Evolutionary conservation across 2,113 vertebrate species (phyloP), one percentile per base, ranked within the genome.

Genomic region (Limanda limanda): DNA sequence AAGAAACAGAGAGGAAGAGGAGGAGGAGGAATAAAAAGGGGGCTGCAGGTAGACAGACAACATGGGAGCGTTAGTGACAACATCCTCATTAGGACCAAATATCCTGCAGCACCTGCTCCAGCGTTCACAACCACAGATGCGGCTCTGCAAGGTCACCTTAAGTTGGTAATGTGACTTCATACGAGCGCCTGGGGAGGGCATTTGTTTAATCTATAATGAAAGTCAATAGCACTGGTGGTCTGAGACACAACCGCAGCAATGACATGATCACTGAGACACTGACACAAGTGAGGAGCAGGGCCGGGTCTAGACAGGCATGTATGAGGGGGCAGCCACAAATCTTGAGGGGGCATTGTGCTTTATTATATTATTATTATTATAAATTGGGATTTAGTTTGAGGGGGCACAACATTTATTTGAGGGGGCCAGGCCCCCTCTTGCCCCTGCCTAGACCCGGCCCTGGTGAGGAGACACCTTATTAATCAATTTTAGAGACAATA

Each of bases 21-120:
- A 13, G 18, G 23, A 56, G 5, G 5, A 10, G n/a, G 18, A 51
- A 51, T 17, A 51, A 51, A 18, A 51, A 51, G 20, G 11, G 45
- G 5, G 35, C 9, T 12, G 14, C 42, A 60, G 17, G 58, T 11
- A 68, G n/a, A 74, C 20, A 42, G 23, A 76, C 60, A 51, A 51
- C 42, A 18, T 48, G 56, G 40, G 40, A 42, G 40, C 3, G 4
- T 17, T 40, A n/a, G 52, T 12, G 14, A 51, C 3, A 48, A 51
- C 8, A 73, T 71, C 59, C 8, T 48, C 54, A 71, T 77, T 69
- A 79, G 10, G 23, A 67, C 11, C 6, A 48, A 61, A 64, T 68
- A 74, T 67, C 54, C 23, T 15, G 4, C 24, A 65, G 18, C 24
- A 70, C 17, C 60, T 76, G 59, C 47, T 74, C 23, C 54, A 37